These are phyloP conservation scores for Nettapus auritus DNA, from an alignment of 2,113 vertebrate genomes.

Conservation along the genomic window DNA sequence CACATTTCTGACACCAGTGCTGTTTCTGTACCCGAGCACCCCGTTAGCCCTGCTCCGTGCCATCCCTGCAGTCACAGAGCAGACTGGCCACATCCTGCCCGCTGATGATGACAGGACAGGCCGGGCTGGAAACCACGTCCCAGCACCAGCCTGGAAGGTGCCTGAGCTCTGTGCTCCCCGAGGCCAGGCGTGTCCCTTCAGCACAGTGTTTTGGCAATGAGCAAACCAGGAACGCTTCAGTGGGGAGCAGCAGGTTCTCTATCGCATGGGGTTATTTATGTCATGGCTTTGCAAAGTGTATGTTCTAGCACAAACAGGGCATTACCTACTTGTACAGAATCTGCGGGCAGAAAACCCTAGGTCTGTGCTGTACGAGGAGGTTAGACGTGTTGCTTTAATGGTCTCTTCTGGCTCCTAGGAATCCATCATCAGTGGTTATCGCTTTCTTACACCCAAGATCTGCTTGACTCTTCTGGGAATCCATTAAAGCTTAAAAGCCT, in stretches of 20 bases:
- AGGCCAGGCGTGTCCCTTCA: neutral
- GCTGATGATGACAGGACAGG: neutral
- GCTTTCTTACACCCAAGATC: neutral
- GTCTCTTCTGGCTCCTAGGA: neutral
- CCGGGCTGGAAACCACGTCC: fast-evolving
- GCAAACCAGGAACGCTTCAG: neutral
- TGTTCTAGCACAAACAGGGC: neutral
- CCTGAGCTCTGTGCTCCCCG: neutral
- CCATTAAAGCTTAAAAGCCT: neutral
- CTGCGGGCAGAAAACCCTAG: neutral
- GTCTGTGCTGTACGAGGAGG: neutral
- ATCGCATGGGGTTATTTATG: neutral
- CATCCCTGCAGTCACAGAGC: neutral
- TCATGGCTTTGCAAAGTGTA: neutral
- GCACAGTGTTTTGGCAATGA: neutral
- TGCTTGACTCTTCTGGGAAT: neutral
- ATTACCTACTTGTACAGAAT: neutral
- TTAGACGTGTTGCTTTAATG: neutral
- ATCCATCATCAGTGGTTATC: neutral
- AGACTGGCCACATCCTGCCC: neutral
- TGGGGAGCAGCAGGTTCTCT: neutral
- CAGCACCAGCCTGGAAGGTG: neutral
- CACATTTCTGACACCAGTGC: neutral
- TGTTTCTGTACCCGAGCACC: neutral
- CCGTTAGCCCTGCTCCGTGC: neutral